A percentile compares a stretch with the other conserved stretches of the same genome.
Evolutionary conservation across 2,888 invertebrate species (phyloP).

Genomic region (Parapristionchus giblindavisi): DNA sequence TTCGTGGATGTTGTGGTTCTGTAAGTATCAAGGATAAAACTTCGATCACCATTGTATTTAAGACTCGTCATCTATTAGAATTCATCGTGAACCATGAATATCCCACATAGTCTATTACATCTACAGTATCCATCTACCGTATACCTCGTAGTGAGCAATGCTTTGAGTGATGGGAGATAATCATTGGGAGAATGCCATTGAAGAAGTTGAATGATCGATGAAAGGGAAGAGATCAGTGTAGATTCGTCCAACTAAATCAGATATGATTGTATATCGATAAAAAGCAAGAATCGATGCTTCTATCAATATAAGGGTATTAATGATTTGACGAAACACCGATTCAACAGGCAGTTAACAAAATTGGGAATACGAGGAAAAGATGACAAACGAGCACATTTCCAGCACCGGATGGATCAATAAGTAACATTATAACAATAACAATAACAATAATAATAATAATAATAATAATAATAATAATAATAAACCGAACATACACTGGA

Average conservation of each 20-base stretch:
- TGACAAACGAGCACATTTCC: not conserved
- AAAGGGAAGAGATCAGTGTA: constrained; percentile 28
- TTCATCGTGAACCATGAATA: not conserved
- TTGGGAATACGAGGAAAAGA: no score
- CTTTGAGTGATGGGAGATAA: not conserved
- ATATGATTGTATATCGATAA: not conserved
- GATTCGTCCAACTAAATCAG: constrained; percentile 23
- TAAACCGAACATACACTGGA: not conserved
- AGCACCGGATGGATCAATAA: not conserved
- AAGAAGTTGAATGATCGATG: constrained; percentile 22
- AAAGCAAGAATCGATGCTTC: not conserved
- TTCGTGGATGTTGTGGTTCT: constrained; percentile 11
- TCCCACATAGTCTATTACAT: not conserved
- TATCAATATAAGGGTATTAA: not conserved
- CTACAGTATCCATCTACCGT: not conserved
- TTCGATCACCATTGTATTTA: not conserved
- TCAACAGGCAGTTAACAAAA: no score
- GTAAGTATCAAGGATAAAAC: not conserved
- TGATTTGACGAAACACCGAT: no score
- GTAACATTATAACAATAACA: not conserved
- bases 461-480: not conserved
- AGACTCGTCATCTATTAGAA: not conserved
- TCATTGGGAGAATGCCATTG: constrained; percentile 31
- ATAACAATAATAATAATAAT: not conserved
- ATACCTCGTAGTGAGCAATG: not conserved